These are phyloP conservation scores for Montipora efflorescens DNA, from an alignment of 64 coral and sea anemone genomes.

Conservation along the genomic window DNA sequence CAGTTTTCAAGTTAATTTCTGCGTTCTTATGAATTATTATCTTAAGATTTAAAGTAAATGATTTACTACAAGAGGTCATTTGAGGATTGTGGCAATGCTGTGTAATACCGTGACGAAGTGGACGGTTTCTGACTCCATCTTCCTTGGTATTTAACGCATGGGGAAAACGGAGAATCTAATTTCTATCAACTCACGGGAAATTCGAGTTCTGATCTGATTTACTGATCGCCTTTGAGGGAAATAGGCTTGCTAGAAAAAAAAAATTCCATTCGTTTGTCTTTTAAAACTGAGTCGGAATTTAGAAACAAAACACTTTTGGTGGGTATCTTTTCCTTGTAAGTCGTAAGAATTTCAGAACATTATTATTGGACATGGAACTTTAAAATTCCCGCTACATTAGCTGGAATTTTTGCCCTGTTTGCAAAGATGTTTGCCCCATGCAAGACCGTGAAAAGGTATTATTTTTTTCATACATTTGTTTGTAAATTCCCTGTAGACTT, in stretches of 20 bases:
- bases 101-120: background rate
- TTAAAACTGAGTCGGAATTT: background rate
- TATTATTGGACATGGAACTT: background rate
- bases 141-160: background rate
- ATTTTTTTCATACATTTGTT: background rate
- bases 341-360: background rate
- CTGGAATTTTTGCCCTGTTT: background rate
- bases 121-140: background rate
- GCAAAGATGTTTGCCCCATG: background rate
- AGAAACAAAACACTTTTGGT: background rate
- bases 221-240: background rate
- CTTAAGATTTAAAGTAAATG: background rate
- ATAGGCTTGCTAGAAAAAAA: too few species aligned
- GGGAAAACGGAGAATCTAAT: background rate
- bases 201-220: background rate
- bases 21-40: background rate
- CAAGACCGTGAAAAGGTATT: background rate
- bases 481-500: constrained; percentile 4
- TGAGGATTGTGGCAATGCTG: background rate
- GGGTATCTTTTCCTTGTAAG: too few species aligned
- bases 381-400: background rate
- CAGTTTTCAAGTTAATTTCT: background rate
- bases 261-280: too few species aligned
- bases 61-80: background rate
- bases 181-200: background rate